A percentile compares a stretch with the other conserved stretches of the same genome.
Evolutionary conservation across 2,888 invertebrate species (phyloP).

Genomic region (Trachelus troglodyta): DNA sequence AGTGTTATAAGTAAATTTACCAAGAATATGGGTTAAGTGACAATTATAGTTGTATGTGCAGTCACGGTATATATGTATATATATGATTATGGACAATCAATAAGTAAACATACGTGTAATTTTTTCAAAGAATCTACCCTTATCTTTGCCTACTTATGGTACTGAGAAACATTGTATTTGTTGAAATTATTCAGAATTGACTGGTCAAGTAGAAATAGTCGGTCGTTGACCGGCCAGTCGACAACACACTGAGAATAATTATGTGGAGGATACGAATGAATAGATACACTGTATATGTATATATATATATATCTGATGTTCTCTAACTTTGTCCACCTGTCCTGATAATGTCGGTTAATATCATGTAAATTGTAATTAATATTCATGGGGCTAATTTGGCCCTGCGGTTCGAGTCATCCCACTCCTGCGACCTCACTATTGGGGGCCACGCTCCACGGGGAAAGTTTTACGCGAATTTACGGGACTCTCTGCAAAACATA

Average conservation of each 20-base stretch:
- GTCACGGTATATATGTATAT: background rate
- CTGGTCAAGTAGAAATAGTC: background rate
- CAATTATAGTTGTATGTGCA: background rate
- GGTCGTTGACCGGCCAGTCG: background rate
- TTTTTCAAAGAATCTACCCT: background rate
- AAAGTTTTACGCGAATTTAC: conserved; percentile 60
- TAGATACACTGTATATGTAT: background rate
- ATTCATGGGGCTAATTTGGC: conserved; percentile 60
- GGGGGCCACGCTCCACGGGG: conserved; percentile 8
- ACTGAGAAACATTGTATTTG: background rate
- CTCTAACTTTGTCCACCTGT: conserved; percentile 54
- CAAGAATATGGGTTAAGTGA: background rate
- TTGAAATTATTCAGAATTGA: background rate
- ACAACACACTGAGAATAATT: background rate
- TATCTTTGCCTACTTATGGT: background rate
- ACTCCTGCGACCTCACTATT: conserved; percentile 15
- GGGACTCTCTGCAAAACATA: conserved; percentile 47
- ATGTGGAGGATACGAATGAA: background rate
- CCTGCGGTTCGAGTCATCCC: conserved; percentile 33
- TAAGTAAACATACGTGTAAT: background rate
- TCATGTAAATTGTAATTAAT: conserved; percentile 65
- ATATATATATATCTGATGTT: no score
- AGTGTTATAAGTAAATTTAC: background rate
- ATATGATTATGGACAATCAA: background rate
- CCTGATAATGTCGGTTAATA: conserved; percentile 64